These are phyloP conservation scores for Pseudoips prasinana DNA, from an alignment of 2,888 invertebrate species.

Conservation along the genomic window DNA sequence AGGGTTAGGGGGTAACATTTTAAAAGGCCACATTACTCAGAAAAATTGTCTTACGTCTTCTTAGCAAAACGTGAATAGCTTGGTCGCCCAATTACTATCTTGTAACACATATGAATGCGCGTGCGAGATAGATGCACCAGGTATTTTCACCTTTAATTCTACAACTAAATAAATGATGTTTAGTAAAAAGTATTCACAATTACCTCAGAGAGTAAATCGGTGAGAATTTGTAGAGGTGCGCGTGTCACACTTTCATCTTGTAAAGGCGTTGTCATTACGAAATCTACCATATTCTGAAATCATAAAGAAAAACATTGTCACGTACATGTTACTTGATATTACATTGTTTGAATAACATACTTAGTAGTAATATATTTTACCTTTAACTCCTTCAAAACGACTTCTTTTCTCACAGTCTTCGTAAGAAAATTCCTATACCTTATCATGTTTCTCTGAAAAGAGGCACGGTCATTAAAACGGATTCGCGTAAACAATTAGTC, in stretches of 20 bases:
- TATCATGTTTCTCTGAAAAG: constrained; percentile 87
- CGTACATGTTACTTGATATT: too few species aligned
- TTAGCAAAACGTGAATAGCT: too few species aligned
- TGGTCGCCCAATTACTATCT: too few species aligned
- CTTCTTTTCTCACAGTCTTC: constrained; percentile 85
- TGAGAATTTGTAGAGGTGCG: constrained; percentile 87
- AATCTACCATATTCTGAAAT: constrained; percentile 87
- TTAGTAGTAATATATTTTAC: constrained; percentile 49
- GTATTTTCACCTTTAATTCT: too few species aligned
- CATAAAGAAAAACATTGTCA: constrained; percentile 9
- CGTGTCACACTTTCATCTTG: constrained; percentile 89
- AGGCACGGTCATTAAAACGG: constrained; percentile 11
- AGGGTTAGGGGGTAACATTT: too few species aligned
- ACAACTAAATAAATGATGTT: too few species aligned
- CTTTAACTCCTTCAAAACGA: constrained; percentile 89
- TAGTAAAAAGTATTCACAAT: not conserved
- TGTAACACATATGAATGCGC: too few species aligned
- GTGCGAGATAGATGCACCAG: too few species aligned
- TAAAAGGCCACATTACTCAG: too few species aligned
- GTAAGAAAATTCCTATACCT: constrained; percentile 87
- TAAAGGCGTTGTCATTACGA: constrained; percentile 87
- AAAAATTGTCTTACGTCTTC: too few species aligned
- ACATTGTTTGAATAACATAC: too few species aligned
- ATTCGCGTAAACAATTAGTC: constrained; percentile 9
- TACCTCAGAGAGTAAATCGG: constrained; percentile 85